Percentiles rank a stretch among this genome's conserved stretches.
Conservation (phyloP, 2,888 invertebrate genomes). For the Hedychridium roseum region DNA sequence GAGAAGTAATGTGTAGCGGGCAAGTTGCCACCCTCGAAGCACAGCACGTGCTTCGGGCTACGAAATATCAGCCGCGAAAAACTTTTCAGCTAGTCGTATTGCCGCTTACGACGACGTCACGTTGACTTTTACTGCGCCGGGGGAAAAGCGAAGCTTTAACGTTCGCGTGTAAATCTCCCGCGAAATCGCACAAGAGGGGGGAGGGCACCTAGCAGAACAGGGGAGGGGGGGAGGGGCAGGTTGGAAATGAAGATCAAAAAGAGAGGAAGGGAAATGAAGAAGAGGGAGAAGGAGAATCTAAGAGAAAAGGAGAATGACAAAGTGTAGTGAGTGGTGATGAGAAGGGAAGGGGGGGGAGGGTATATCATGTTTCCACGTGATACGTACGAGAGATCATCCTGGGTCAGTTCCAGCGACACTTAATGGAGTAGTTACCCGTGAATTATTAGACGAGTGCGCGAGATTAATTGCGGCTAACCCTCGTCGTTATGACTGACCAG, state of each 20-base stretch:
- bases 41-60: too few relatives aligned
- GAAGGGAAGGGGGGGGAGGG: too few relatives aligned
- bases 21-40: too few relatives aligned
- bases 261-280: too few relatives aligned
- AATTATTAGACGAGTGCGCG: slow-evolving; percentile 40
- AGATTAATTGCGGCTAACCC: slow-evolving; percentile 42
- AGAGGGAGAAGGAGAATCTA: too few relatives aligned
- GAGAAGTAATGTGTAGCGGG: too few relatives aligned
- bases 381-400: slow-evolving; percentile 20
- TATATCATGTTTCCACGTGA: too few relatives aligned
- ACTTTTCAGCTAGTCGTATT: slow-evolving; percentile 9
- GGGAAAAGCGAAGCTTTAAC: slow-evolving; percentile 18
- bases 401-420: slow-evolving; percentile 26
- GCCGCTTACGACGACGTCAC: slow-evolving; percentile 1
- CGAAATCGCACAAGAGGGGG: slow-evolving; percentile 13
- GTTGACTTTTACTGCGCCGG: slow-evolving; percentile 8
- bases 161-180: slow-evolving; percentile 27
- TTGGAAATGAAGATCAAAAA: too few relatives aligned
- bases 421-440: slow-evolving; percentile 43
- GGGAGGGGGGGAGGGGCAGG: too few relatives aligned
- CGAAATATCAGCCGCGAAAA: background rate
- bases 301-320: too few relatives aligned
- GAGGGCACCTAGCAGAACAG: too few relatives aligned
- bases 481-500: slow-evolving; percentile 34
- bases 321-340: too few relatives aligned